A percentile compares a stretch with the other conserved stretches of the same genome.
Evolutionary conservation across 2,113 vertebrate species (phyloP).

Genomic region (Syngnathoides biaculeatus): DNA sequence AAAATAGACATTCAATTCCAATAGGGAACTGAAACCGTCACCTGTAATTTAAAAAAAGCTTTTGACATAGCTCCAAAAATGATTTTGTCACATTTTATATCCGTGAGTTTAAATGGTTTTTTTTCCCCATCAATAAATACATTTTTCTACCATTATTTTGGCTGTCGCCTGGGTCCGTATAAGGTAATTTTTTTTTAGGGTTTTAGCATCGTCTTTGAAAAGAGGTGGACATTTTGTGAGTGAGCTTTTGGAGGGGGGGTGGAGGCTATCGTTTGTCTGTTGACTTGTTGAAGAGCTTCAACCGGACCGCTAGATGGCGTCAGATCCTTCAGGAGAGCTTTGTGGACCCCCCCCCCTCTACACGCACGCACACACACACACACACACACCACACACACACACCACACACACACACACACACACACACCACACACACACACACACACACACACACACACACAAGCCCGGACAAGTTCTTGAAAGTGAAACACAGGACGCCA

Average conservation of each 20-base stretch:
- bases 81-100: not conserved
- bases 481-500: conserved; percentile 40
- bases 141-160: not conserved
- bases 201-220: not conserved
- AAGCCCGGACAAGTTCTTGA: conserved; percentile 47
- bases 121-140: not conserved
- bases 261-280: not conserved
- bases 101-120: not conserved
- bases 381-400: too few species aligned
- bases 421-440: too few species aligned
- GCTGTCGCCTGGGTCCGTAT: not conserved
- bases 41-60: not conserved
- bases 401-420: too few species aligned
- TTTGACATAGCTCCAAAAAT: not conserved
- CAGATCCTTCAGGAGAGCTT: conserved; percentile 72
- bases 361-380: too few species aligned
- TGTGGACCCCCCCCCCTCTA: conserved; percentile 41
- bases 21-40: too few species aligned
- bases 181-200: not conserved
- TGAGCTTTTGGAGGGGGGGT: not conserved
- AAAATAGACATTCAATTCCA: too few species aligned
- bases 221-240: not conserved
- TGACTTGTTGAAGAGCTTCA: conserved; percentile 47
- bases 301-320: conserved; percentile 77
- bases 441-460: too few species aligned